Percentiles rank a stretch among this genome's conserved stretches.
Conservation (phyloP, 2,797 vertebrate genomes). For the Sebastes trivittatus region DNA sequence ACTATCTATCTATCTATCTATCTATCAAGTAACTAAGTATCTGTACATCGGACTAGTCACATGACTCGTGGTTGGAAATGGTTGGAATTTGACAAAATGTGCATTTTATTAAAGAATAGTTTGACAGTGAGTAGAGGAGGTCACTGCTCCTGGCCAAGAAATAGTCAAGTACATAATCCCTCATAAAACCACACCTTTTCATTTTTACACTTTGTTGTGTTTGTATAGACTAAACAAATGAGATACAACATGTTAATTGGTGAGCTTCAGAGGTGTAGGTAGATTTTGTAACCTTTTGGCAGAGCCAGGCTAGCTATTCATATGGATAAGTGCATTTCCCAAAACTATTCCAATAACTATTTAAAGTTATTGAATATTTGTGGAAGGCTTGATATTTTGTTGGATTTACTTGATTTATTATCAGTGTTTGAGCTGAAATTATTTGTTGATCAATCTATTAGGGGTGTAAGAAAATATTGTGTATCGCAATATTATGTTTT, state of each 20-base stretch:
- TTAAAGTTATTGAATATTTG: not conserved
- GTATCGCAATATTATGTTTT: too few relatives aligned
- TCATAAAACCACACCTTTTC: not conserved
- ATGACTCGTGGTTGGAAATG: not conserved
- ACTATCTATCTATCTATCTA: too few relatives aligned
- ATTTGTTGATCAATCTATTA: not conserved
- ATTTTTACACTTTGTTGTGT: not conserved
- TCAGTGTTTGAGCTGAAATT: not conserved
- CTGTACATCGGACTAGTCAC: not conserved
- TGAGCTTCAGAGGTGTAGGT: not conserved
- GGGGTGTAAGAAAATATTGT: too few relatives aligned
- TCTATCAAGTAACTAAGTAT: not conserved
- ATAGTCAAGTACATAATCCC: not conserved
- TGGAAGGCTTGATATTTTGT: not conserved
- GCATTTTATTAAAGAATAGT: not conserved
- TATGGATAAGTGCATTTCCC: not conserved
- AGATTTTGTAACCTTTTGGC: not conserved
- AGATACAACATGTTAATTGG: not conserved
- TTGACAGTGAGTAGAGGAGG: not conserved
- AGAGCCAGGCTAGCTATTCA: not conserved
- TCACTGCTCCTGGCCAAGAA: not conserved
- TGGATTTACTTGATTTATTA: not conserved
- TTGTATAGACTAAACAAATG: not conserved
- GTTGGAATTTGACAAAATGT: not conserved
- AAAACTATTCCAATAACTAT: not conserved